Evolutionary conservation across 2,888 invertebrate species (phyloP).

Genomic region (Schizotus pectinicornis): DNA sequence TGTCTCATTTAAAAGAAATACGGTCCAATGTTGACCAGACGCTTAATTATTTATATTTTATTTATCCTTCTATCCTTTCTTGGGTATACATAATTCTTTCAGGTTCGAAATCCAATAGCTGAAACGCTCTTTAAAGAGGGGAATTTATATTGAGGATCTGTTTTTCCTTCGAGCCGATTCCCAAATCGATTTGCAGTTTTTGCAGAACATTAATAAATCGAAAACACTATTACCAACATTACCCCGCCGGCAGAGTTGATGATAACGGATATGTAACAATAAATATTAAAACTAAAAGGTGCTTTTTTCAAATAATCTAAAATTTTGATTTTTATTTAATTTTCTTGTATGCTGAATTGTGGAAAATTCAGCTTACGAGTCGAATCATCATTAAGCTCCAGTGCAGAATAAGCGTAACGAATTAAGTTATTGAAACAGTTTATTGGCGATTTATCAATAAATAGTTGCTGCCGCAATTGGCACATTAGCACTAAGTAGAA

Average conservation of each 20-base stretch:
- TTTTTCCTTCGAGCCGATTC: constrained; percentile 8
- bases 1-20: constrained; percentile 25
- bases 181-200: not conserved
- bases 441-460: no score
- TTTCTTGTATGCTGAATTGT: no score
- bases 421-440: no score
- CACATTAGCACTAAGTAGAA: no score
- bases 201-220: not conserved
- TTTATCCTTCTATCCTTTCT: constrained; percentile 27
- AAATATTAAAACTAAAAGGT: not conserved
- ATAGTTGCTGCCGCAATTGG: no score
- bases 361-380: no score
- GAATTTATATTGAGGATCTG: constrained; percentile 19
- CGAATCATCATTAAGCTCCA: no score
- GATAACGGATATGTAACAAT: no score
- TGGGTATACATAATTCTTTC: constrained; percentile 27
- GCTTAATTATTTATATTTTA: constrained; percentile 31
- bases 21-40: constrained; percentile 24
- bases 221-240: constrained; percentile 3
- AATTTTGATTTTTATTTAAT: constrained; percentile 5
- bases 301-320: not conserved
- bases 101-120: constrained; percentile 17
- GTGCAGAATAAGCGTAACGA: no score
- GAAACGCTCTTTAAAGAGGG: constrained; percentile 11
- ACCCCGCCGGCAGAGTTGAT: not conserved